Conservation (phyloP, 2,888 invertebrate species). For the Metallyticus violacea region DNA sequence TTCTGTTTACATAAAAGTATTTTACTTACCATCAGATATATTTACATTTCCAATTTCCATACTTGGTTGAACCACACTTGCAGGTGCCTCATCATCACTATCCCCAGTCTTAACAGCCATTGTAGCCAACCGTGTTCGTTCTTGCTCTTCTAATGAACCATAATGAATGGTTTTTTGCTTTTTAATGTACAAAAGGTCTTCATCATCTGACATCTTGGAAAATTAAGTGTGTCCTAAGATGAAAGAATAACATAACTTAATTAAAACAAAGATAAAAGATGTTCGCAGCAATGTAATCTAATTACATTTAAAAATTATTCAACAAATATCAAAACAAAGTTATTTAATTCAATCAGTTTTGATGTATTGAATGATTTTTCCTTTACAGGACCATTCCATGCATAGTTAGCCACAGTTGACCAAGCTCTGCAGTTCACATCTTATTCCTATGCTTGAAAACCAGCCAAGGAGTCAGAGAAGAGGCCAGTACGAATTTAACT, state of each 20-base stretch:
- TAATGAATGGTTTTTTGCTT: constrained; percentile 78
- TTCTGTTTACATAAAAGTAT: no score
- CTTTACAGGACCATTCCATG: no score
- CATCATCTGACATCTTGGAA: constrained; percentile 74
- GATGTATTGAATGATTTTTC: no score
- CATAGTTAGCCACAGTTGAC: no score
- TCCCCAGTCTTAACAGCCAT: constrained; percentile 58
- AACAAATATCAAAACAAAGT: no score
- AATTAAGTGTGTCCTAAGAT: neutral
- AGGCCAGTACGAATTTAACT: no score
- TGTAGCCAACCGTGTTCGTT: constrained; percentile 66
- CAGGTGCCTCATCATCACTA: constrained; percentile 30
- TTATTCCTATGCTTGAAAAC: no score
- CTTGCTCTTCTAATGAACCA: constrained; percentile 85
- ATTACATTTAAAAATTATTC: no score
- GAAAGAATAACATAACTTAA: neutral
- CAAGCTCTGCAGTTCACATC: no score
- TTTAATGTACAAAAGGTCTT: constrained; percentile 70
- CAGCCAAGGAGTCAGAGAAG: no score
- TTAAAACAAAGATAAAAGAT: neutral
- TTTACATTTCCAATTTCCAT: constrained; percentile 63
- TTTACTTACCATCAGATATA: constrained; percentile 58
- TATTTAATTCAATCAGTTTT: no score
- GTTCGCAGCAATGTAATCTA: neutral
- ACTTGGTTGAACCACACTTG: constrained; percentile 46